Evolutionary conservation across 1,140 invertebrate genomes (phyloP), one percentile per base, ranked within the genome.

Genomic region (Ips typographus): DNA sequence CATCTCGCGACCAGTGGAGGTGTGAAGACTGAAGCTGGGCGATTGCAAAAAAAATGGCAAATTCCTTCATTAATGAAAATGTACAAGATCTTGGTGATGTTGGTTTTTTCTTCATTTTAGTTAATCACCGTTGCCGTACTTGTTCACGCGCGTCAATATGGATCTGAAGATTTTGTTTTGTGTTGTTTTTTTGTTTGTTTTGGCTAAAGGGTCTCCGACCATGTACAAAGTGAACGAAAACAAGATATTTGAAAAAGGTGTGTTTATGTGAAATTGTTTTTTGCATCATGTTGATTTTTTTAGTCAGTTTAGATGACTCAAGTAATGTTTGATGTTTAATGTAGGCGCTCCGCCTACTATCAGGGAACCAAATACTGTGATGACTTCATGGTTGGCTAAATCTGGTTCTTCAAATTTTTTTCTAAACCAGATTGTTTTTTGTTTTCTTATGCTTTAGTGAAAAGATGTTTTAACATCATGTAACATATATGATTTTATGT

Each of bases 151-250:
- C 38, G 44, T 49, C 44, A 3, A 49, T 39, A 67, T 67, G 65
- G 65, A 58, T 59, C 40, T 67, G 38, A 67, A 67, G 59, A 59
- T 67, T 40, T 49, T 43, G 44, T 58, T 63, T 70, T 58, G 64
- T 60, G 42, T 69, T 8, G 40, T 51, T 47, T 58, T 65, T 38
- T 5, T 8, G 2, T 36, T 47, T 37, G 44, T 47, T 38, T 36
- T 47, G 37, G 68, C 59, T 52, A 22, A 47, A 37, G 47, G 64
- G 37, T 58, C 71, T 52, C 76, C 75, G 2, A 78, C 76, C 1
- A 71, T 77, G 60, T 78, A 78, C 49, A 76, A 76, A 65, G 72
- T 71, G 61, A 78, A 78, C 44, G 71, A 77, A 43, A 75, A 77
- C 43, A 72, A 71, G 61, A 58, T 73, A 38, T 57, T 77, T n/a